phyloP scores from a whole-genome alignment of 2,888 invertebrate genomes.

The Athripsodes cinereus region DNA sequence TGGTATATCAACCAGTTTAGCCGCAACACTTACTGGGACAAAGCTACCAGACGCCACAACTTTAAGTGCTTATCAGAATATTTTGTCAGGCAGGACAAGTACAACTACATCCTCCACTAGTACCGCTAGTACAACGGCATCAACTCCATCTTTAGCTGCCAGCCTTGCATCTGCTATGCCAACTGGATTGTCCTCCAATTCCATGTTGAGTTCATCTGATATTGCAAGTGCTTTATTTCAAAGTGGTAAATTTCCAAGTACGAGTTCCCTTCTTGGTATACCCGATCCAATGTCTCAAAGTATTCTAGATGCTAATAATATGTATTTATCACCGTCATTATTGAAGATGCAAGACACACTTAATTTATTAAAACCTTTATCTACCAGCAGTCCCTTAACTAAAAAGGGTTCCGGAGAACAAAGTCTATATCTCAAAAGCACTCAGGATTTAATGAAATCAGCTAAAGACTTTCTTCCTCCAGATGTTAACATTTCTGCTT shows the following conservation, averaged over 20 bases:
- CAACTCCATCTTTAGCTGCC: constrained; percentile 32
- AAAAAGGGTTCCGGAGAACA: constrained; percentile 45
- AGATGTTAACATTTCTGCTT: constrained; percentile 46
- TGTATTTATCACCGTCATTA: constrained; percentile 69
- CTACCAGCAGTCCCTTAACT: constrained; percentile 51
- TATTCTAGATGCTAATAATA: constrained; percentile 69
- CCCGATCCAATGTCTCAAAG: constrained; percentile 74
- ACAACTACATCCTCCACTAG: constrained; percentile 45
- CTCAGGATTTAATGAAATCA: constrained; percentile 41
- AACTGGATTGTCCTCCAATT: constrained; percentile 52
- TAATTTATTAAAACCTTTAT: constrained; percentile 50
- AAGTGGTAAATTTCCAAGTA: constrained; percentile 57
- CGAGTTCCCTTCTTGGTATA: constrained; percentile 55
- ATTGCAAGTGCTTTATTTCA: constrained; percentile 64
- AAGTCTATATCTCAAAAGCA: constrained; percentile 43
- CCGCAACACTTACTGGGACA: constrained; percentile 41
- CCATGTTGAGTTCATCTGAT: constrained; percentile 58
- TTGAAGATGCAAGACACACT: constrained; percentile 65
- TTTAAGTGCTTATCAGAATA: constrained; percentile 43
- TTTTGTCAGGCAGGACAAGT: constrained; percentile 41
- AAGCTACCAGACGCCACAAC: constrained; percentile 47
- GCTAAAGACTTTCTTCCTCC: constrained; percentile 49
- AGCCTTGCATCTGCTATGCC: constrained; percentile 34
- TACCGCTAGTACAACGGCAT: constrained; percentile 40
- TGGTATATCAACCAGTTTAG: constrained; percentile 41